Percentiles rank a stretch among this genome's conserved stretches.
These are phyloP conservation scores for Himantopus leucocephalus DNA, from an alignment of 2,113 vertebrate species.

Conservation along the genomic window DNA sequence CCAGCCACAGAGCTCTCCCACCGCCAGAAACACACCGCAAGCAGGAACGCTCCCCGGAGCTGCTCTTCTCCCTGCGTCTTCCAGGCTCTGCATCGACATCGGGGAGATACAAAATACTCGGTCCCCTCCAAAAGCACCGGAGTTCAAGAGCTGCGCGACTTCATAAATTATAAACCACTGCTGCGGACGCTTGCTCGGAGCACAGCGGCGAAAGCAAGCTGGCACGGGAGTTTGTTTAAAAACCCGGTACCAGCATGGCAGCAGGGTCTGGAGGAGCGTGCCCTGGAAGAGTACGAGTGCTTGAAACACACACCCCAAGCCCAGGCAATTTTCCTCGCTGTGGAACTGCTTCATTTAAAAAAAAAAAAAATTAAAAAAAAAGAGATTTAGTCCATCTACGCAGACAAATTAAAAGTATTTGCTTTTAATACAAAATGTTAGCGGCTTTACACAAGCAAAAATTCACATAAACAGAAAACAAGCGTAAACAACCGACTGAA, in stretches of 20 bases:
- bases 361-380: neutral
- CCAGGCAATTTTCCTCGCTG: neutral
- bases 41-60: neutral
- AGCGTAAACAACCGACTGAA: conserved; percentile 25
- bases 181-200: neutral
- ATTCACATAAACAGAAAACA: conserved; percentile 11
- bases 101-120: neutral
- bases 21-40: neutral
- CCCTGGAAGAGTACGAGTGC: neutral
- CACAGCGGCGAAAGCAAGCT: neutral
- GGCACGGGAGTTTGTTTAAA: neutral
- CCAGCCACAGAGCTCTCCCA: neutral
- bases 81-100: neutral
- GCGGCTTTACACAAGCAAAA: neutral
- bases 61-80: neutral
- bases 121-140: neutral
- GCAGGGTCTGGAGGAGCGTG: neutral
- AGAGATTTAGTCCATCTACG: neutral
- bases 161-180: neutral
- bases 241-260: neutral
- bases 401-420: neutral
- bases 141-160: neutral
- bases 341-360: neutral
- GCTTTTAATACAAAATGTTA: neutral
- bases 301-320: neutral